Base-by-base conservation (phyloP, 2,888 invertebrate species). In the Eudasyphora cyanicolor region DNA sequence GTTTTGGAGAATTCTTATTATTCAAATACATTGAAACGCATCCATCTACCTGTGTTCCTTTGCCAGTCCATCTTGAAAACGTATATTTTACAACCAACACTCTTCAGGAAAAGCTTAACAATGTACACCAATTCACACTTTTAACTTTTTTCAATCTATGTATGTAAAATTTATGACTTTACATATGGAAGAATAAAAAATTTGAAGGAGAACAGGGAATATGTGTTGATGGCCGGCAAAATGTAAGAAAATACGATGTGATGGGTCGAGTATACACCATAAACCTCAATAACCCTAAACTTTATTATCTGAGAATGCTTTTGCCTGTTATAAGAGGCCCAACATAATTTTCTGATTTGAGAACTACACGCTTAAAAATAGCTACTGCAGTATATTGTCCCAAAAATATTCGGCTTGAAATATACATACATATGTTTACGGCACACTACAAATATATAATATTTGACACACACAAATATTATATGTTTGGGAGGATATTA, bases 201-300 rank as follows among this genome's bases (percentile, higher is more conserved):
- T 75, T 64, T 12, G 57, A 60, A 60, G 75, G 79, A 69, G 75
- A 80, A 17, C 57, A 49, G 7, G 75, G 70, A 10, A 27, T 57
- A 27, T 29, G 24, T 35, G 62, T 80, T 35, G 17, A 24, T 6
- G 69, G 67, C n/a, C 29, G 60, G 38, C 42, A 45, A n/a, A 60
- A 42, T 29, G 38, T 77, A 24, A 76, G 64, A 60, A 70, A 38
- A 73, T 57, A 73, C 7, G 12, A 29, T 29, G 73, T 73, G 1
- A 19, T 82, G 7, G 82, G 77, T n/a, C 64, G 73, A 19, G 71
- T 81, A 14, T 81, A 76, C 14, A 76, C 67, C 5, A 69, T 81
- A 8, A 76, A 76, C 27, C 74, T 77, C 4, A 74, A 67, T 29
- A 57, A 77, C 12, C 14, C 67, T 2, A 74, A 74, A 24, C 74